Conservation (phyloP, 2,888 invertebrate species). For the Pterostichus niger region DNA sequence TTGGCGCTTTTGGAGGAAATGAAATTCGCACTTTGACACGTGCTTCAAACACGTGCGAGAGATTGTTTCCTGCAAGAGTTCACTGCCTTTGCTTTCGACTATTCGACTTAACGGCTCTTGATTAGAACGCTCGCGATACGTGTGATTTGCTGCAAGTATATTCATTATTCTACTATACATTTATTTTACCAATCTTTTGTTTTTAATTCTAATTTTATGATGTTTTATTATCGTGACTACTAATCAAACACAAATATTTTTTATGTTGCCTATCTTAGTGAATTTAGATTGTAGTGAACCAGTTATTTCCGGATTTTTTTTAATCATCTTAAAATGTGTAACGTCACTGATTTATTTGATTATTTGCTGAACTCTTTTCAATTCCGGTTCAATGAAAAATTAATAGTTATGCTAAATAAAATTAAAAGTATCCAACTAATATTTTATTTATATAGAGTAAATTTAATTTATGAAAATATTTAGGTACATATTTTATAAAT, state of each 20-base stretch:
- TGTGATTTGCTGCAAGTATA: not conserved
- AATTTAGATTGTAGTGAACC: conserved; percentile 22
- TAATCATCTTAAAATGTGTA: not conserved
- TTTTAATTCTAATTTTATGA: no score
- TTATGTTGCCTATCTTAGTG: not conserved
- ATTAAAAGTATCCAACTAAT: no score
- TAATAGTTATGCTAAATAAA: not conserved
- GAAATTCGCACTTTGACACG: conserved; percentile 16
- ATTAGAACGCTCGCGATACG: no score
- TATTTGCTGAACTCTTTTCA: not conserved
- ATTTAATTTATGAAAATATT: no score
- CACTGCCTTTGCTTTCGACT: conserved; percentile 1
- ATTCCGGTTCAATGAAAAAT: conserved; percentile 18
- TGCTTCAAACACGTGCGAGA: conserved; percentile 26
- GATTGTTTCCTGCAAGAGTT: conserved; percentile 37
- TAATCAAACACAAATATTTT: not conserved
- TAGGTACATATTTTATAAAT: no score
- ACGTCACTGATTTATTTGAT: conserved; percentile 4
- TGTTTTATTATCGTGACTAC: no score
- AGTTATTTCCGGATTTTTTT: conserved; percentile 3
- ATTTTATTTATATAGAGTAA: no score
- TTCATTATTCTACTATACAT: not conserved
- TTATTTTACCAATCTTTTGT: no score
- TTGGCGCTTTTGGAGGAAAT: not conserved
- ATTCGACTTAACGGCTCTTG: no score